Conservation (phyloP, 2,888 invertebrate genomes). For the Euplexia lucipara region DNA sequence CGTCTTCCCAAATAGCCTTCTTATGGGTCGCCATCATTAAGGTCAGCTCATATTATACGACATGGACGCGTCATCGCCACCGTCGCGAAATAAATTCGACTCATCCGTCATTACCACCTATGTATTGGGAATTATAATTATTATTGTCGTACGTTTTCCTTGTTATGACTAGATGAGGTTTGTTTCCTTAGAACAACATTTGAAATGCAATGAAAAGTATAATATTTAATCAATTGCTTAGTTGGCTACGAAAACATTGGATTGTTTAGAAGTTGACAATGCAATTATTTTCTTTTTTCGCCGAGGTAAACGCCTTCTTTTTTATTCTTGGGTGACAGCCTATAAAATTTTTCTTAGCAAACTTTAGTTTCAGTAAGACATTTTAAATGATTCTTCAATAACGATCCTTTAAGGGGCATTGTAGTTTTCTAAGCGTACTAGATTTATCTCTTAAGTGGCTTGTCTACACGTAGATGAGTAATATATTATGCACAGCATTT, state of each 20-base stretch:
- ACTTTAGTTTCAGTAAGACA: no score
- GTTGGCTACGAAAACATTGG: not conserved
- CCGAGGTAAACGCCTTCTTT: no score
- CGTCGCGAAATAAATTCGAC: constrained; percentile 49
- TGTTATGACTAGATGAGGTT: constrained; percentile 26
- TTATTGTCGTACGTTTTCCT: constrained; percentile 48
- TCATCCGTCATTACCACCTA: constrained; percentile 31
- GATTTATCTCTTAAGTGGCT: no score
- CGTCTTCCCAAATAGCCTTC: constrained; percentile 30
- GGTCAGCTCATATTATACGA: constrained; percentile 32
- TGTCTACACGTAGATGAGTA: no score
- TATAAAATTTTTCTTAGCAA: no score
- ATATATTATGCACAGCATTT: no score
- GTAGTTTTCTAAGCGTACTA: no score
- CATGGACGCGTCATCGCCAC: constrained; percentile 12
- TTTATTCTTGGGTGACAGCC: no score
- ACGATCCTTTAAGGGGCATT: no score
- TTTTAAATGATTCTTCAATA: no score
- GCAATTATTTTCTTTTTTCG: not conserved
- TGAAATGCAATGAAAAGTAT: not conserved
- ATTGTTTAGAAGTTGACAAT: no score
- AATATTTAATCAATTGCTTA: not conserved
- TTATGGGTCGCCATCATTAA: constrained; percentile 22
- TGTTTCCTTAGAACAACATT: constrained; percentile 21
- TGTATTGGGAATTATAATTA: constrained; percentile 41